phyloP scores from a whole-genome alignment of 2,113 vertebrate species.

The Dasyurus viverrinus region DNA sequence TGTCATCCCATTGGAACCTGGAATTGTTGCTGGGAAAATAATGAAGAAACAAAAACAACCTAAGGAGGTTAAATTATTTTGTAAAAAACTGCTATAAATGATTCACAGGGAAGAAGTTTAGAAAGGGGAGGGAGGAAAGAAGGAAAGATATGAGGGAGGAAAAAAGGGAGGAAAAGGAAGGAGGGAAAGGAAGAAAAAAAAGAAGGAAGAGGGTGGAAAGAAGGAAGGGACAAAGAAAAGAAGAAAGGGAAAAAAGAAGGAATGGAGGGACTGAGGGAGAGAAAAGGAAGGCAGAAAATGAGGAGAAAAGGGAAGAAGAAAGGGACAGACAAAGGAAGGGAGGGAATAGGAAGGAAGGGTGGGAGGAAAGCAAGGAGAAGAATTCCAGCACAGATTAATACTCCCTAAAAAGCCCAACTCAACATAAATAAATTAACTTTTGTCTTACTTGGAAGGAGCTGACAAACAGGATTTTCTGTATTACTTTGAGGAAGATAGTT shows the following conservation, averaged over 20 bases:
- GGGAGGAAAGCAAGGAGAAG: background rate
- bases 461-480: background rate
- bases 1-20: background rate
- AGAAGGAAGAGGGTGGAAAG: background rate
- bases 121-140: background rate
- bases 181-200: background rate
- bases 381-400: background rate
- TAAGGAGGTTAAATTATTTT: slow-evolving; percentile 33
- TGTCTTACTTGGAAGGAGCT: background rate
- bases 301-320: background rate
- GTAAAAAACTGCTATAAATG: slow-evolving; percentile 29
- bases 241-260: background rate
- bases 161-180: background rate
- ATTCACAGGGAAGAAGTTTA: slow-evolving; percentile 38
- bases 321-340: background rate
- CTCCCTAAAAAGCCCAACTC: background rate
- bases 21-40: background rate
- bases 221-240: background rate
- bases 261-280: background rate
- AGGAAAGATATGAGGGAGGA: background rate
- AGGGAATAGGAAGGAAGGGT: background rate
- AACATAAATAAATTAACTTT: background rate
- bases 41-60: slow-evolving; percentile 34
- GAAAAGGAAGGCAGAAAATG: background rate
- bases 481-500: background rate